Conservation (phyloP, 2,113 vertebrate genomes). For the Entomyzon cyanotis region DNA sequence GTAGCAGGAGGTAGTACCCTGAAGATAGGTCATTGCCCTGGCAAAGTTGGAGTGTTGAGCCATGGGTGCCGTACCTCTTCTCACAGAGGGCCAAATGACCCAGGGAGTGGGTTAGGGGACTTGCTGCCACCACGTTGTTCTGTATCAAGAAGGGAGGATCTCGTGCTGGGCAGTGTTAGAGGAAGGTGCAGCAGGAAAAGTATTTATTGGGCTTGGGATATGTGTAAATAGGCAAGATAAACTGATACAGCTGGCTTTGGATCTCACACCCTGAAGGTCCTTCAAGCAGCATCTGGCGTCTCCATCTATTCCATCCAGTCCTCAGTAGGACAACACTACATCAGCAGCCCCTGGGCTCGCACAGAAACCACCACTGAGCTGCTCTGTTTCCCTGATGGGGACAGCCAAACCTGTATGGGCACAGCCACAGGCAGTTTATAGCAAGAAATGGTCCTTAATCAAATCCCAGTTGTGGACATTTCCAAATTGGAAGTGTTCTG, state of each 20-base stretch:
- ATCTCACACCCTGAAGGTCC: neutral
- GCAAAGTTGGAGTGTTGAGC: neutral
- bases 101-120: rapidly evolving
- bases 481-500: neutral
- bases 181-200: neutral
- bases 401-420: neutral
- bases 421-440: neutral
- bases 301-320: neutral
- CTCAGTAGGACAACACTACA: rapidly evolving
- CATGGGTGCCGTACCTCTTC: rapidly evolving
- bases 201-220: rapidly evolving
- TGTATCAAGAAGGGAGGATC: neutral
- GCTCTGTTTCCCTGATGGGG: neutral
- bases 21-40: neutral
- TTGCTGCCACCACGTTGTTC: rapidly evolving
- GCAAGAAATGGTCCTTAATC: neutral
- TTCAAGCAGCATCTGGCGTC: neutral
- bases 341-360: neutral
- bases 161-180: neutral
- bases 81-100: neutral
- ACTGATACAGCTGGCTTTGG: neutral
- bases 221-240: neutral
- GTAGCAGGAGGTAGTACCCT: neutral
- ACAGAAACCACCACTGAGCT: neutral
- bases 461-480: neutral